Evolutionary conservation across 2,888 invertebrate genomes (phyloP), one percentile per base, ranked within the genome.

Genomic region (Acleris literana): DNA sequence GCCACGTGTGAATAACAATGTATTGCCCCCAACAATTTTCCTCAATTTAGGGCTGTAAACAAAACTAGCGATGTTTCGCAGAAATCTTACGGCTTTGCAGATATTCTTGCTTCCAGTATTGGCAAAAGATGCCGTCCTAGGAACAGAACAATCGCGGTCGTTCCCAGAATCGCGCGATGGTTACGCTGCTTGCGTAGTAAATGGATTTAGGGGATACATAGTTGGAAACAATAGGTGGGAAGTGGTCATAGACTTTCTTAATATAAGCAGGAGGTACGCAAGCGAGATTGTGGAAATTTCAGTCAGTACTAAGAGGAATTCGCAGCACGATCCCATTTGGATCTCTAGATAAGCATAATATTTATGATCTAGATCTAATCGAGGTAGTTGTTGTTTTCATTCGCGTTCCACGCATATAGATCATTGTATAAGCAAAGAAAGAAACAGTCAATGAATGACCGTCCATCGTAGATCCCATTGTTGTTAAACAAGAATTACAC

Each of bases 211-310:
- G 70, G 78, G 78, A 80, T 78, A 78, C 79, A 77, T 78, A 82
- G 75, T 68, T 76, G 80, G 79, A 84, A 84, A 87, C 85, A 86
- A 87, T 86, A 80, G 83, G 81, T 81, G 82, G 77, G 85, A 85
- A 86, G 77, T 81, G 76, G 73, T 71, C 79, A 78, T 81, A 64
- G 43, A 20, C 29, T 65, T 59, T 13, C 33, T 25, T 43, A 60
- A 55, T 57, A 25, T 57, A 25, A 46, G 17, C 51, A 56, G 49
- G 49, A 44, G 49, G 43, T 49, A 16, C 49, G 39, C 20, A 55
- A 7, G 43, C 20, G 20, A 55, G 25, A 52, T n/a, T 29, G 13
- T n/a, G 25, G 29, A 7, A 39, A 13, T 9, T 39, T 13, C 39
- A 39, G 39, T 13, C 39, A 39, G 39, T 39, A 13, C 13, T 39